A percentile compares a stretch with the other conserved stretches of the same genome.
Evolutionary conservation across 2,888 invertebrate genomes (phyloP).

Genomic region (Bugula neritina): DNA sequence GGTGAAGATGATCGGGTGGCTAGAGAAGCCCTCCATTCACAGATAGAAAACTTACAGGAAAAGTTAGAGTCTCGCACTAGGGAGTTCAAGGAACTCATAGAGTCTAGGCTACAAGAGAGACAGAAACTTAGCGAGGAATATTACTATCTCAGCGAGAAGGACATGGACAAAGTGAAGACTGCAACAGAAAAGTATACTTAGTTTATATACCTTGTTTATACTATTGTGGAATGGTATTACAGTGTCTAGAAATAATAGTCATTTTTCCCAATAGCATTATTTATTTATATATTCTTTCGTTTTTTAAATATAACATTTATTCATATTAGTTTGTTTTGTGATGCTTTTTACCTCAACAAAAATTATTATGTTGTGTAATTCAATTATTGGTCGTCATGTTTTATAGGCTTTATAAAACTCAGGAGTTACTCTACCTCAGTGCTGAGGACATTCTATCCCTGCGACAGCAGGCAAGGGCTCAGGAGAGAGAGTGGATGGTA

Average conservation of each 20-base stretch:
- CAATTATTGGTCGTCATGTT: too few relatives aligned
- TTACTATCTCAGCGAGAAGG: constrained; percentile 47
- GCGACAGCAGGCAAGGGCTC: constrained; percentile 46
- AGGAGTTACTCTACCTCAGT: constrained; percentile 53
- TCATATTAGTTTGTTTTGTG: too few relatives aligned
- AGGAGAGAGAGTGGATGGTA: constrained; percentile 51
- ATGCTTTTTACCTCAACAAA: too few relatives aligned
- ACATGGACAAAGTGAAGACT: constrained; percentile 50
- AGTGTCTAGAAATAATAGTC: too few relatives aligned
- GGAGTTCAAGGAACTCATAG: constrained; percentile 48
- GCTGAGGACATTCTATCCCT: constrained; percentile 52
- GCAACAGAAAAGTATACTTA: constrained; percentile 53
- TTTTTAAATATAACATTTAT: too few relatives aligned
- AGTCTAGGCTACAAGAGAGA: constrained; percentile 51
- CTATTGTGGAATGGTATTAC: too few relatives aligned
- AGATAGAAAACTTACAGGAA: constrained; percentile 29
- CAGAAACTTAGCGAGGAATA: constrained; percentile 50
- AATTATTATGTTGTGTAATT: too few relatives aligned
- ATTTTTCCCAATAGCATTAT: too few relatives aligned
- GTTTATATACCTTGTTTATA: too few relatives aligned
- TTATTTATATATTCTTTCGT: too few relatives aligned
- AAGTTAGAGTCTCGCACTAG: constrained; percentile 51
- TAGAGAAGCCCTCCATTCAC: neutral
- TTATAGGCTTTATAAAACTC: constrained; percentile 51
- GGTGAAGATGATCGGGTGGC: constrained; percentile 20